phyloP scores from a whole-genome alignment of 2,888 invertebrate species.

The Drosophila nigritarsus region DNA sequence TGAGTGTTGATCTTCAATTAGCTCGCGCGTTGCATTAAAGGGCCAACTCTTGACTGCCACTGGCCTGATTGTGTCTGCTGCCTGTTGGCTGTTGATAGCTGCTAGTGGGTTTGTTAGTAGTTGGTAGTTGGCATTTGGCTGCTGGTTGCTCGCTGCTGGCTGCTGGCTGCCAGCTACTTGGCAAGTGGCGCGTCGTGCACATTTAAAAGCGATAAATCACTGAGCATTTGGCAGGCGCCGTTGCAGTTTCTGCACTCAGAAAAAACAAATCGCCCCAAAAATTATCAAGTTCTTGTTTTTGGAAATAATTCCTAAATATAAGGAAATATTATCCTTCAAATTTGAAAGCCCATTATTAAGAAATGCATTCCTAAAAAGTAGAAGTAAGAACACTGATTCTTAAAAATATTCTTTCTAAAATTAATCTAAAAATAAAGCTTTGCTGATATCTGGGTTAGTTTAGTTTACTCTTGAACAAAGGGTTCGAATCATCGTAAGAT shows the following conservation, averaged over 20 bases:
- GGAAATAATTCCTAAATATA: background rate
- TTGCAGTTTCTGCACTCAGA: background rate
- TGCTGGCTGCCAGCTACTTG: slow-evolving; percentile 33
- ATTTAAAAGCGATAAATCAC: slow-evolving; percentile 77
- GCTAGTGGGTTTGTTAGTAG: slow-evolving; percentile 11
- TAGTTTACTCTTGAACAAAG: background rate
- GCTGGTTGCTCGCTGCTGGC: slow-evolving; percentile 1
- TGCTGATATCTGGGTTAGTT: background rate
- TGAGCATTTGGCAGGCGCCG: slow-evolving; percentile 70
- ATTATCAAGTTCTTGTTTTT: background rate
- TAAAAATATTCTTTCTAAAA: background rate
- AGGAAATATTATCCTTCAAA: background rate
- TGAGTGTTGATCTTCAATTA: slow-evolving; percentile 72
- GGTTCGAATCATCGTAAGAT: background rate
- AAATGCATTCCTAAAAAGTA: background rate
- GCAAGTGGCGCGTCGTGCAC: slow-evolving; percentile 63
- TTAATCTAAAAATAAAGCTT: background rate
- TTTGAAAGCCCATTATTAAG: background rate
- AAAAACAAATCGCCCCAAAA: background rate
- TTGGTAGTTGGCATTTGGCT: slow-evolving; percentile 14
- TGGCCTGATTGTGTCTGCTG: slow-evolving; percentile 25
- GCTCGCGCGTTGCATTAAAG: slow-evolving; percentile 44
- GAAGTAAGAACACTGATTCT: too few relatives aligned
- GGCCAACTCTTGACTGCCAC: slow-evolving; percentile 18
- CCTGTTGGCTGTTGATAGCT: slow-evolving; percentile 13